These are phyloP conservation scores for Catharus ustulatus DNA, from an alignment of 2,797 vertebrate genomes.

Conservation along the genomic window DNA sequence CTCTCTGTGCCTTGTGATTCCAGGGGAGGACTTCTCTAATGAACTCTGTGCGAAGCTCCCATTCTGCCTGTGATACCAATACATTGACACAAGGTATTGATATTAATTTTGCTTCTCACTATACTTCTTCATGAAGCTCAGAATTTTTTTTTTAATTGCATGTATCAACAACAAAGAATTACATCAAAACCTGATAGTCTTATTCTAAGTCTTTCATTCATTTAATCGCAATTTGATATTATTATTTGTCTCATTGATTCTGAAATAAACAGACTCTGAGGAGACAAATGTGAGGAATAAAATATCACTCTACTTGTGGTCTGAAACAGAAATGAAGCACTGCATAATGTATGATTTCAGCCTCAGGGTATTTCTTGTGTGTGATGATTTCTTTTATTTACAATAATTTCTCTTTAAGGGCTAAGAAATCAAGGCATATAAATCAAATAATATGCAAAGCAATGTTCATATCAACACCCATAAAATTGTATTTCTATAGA, in stretches of 20 bases:
- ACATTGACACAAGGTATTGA: not conserved
- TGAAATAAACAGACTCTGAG: not conserved
- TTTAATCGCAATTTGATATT: not conserved
- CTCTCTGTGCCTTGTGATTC: not conserved
- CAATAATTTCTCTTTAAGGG: not conserved
- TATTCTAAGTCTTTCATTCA: not conserved
- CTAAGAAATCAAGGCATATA: not conserved
- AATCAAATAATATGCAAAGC: not conserved
- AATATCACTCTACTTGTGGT: not conserved
- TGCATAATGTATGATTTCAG: not conserved
- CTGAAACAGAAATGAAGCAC: not conserved
- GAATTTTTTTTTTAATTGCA: not conserved
- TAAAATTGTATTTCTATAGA: not conserved
- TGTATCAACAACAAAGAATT: not conserved
- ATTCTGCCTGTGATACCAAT: fast-evolving
- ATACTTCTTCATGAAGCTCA: not conserved
- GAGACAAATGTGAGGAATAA: not conserved
- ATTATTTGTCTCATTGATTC: not conserved
- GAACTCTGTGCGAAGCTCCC: not conserved
- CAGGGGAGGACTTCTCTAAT: not conserved
- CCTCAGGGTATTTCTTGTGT: not conserved
- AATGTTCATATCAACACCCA: not conserved
- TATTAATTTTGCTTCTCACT: not conserved
- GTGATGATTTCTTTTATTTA: not conserved
- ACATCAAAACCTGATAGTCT: not conserved